phyloP scores from a whole-genome alignment of 2,888 invertebrate species.

The Tupiocoris notatus region DNA sequence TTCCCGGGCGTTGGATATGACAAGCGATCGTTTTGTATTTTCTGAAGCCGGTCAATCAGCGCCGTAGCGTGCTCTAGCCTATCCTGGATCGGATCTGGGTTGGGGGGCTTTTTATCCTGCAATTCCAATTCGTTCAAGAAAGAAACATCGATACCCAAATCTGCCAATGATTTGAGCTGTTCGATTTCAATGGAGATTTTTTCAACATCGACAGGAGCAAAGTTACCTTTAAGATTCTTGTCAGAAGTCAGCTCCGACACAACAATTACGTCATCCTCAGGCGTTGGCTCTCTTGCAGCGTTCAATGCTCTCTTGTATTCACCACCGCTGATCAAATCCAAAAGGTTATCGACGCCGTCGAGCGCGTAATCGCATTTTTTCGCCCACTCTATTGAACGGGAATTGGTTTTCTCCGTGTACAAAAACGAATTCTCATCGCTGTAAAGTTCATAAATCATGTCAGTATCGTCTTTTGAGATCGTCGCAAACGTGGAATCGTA shows the following conservation, averaged over 20 bases:
- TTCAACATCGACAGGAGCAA: not conserved
- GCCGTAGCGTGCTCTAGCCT: conserved; percentile 70
- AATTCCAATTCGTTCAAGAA: conserved; percentile 68
- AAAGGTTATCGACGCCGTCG: conserved; percentile 30
- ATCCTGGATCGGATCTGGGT: conserved; percentile 55
- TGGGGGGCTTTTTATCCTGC: not conserved
- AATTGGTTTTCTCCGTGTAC: conserved; percentile 54
- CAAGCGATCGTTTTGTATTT: conserved; percentile 76
- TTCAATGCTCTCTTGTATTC: conserved; percentile 76
- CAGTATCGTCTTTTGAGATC: not conserved
- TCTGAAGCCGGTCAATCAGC: conserved; percentile 73
- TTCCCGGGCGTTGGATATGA: conserved; percentile 77
- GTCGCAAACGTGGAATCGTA: not conserved
- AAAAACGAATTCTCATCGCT: not conserved
- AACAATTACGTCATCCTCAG: conserved; percentile 65
- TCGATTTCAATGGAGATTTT: conserved; percentile 71
- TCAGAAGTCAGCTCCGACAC: not conserved
- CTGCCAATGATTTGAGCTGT: conserved; percentile 67
- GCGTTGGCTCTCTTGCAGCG: conserved; percentile 64
- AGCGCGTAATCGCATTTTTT: conserved; percentile 53
- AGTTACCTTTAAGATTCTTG: not conserved
- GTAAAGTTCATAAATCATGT: not conserved
- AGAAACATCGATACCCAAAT: conserved; percentile 80
- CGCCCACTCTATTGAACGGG: conserved; percentile 63
- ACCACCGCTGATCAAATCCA: conserved; percentile 31